Conservation (phyloP, 2,113 vertebrate species). For the Festucalex cinctus region DNA sequence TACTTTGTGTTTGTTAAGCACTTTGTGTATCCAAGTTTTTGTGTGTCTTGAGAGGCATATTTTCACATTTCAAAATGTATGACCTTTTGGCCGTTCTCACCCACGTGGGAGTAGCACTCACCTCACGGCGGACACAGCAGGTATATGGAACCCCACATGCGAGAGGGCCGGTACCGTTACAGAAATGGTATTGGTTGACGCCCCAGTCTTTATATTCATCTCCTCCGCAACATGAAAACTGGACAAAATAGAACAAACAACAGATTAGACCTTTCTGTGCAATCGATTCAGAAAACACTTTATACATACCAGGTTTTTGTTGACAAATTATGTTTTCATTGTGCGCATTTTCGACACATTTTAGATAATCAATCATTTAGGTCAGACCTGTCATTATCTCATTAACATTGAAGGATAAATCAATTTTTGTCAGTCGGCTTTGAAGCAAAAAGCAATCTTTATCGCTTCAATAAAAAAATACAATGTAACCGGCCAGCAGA, state of each 20-base stretch:
- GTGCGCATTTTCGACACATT: too few species aligned
- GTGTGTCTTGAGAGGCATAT: background rate
- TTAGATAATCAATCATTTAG: background rate
- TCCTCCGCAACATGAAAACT: slow-evolving; percentile 90
- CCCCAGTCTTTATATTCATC: slow-evolving; percentile 86
- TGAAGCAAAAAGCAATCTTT: background rate
- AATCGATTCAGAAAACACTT: background rate
- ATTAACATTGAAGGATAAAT: slow-evolving; percentile 2
- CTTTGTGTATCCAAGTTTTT: background rate
- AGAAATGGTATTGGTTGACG: slow-evolving; percentile 86
- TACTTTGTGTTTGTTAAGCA: too few species aligned
- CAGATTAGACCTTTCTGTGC: background rate
- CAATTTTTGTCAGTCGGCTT: background rate
- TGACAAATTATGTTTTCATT: slow-evolving; percentile 4
- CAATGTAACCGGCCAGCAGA: background rate
- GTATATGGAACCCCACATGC: slow-evolving; percentile 88
- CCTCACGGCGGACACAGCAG: slow-evolving; percentile 78
- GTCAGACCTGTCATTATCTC: background rate
- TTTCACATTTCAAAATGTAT: background rate
- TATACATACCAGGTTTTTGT: slow-evolving; percentile 1
- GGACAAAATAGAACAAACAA: slow-evolving; percentile 6
- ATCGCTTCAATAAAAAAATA: background rate
- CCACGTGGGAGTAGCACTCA: slow-evolving; percentile 42
- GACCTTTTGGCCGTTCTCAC: background rate
- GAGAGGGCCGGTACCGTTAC: slow-evolving; percentile 79